Conservation (phyloP, 1,140 invertebrate genomes). For the Druon quercuslanigerum region DNA sequence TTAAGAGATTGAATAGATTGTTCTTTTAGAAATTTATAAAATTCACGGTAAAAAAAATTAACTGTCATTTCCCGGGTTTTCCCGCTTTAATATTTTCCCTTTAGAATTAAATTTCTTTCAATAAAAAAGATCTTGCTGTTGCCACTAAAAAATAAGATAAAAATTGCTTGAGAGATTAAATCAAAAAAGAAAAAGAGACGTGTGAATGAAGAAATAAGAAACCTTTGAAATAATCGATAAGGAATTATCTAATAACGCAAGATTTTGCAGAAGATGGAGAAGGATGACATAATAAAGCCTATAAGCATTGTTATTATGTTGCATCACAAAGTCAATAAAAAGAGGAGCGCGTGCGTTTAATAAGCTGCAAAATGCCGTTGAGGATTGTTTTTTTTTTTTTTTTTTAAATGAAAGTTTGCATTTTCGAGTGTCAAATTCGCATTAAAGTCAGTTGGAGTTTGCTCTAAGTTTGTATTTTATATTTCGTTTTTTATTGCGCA, state of each 20-base stretch:
- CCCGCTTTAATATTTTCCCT: too few species aligned
- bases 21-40: too few species aligned
- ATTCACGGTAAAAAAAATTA: too few species aligned
- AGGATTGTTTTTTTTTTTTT: background rate
- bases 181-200: background rate
- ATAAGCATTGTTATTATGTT: slow-evolving; percentile 12
- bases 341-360: background rate
- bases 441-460: background rate
- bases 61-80: too few species aligned
- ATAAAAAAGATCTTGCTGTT: too few species aligned
- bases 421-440: background rate
- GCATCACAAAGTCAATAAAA: slow-evolving; percentile 12
- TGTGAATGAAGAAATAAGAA: background rate
- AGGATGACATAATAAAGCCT: slow-evolving; percentile 1
- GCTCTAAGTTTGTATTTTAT: too few species aligned
- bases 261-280: slow-evolving; percentile 8
- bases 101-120: too few species aligned
- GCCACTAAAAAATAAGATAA: too few species aligned
- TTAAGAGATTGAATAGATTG: too few species aligned
- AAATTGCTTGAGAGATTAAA: too few species aligned
- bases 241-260: background rate
- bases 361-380: background rate
- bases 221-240: background rate
- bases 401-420: background rate
- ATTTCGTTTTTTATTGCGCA: background rate